These are phyloP conservation scores for Cephalopachus bancanus DNA, from an alignment of 2,797 vertebrate genomes.

Conservation along the genomic window DNA sequence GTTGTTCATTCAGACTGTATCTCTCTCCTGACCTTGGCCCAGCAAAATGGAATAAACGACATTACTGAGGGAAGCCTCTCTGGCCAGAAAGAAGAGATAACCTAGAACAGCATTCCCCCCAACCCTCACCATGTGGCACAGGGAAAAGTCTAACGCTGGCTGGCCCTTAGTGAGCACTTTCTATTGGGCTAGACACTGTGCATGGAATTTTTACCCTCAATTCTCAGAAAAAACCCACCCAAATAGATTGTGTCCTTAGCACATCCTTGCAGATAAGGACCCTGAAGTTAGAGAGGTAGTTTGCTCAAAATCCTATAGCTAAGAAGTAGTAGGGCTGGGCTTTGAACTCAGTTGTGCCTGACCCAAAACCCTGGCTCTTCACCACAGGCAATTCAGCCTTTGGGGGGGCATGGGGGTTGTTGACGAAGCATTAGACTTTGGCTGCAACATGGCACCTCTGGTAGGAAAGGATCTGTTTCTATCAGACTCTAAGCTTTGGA, in stretches of 20 bases:
- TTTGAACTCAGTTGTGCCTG: background rate
- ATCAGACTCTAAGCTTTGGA: background rate
- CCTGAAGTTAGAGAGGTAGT: background rate
- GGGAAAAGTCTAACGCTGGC: background rate
- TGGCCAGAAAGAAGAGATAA: background rate
- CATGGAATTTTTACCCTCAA: background rate
- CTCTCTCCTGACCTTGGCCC: background rate
- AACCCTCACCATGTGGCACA: too few species aligned
- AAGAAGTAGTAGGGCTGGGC: background rate
- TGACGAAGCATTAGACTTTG: background rate
- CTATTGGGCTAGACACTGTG: background rate
- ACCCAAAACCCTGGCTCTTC: background rate
- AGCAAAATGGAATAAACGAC: background rate
- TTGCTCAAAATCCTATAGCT: background rate
- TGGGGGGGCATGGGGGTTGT: rapidly evolving
- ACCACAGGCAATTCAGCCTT: background rate
- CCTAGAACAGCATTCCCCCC: too few species aligned
- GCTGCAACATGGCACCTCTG: background rate
- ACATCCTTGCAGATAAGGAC: background rate
- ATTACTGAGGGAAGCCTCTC: background rate
- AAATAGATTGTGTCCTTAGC: background rate
- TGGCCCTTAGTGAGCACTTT: background rate
- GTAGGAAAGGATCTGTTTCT: background rate
- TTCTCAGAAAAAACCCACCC: background rate
- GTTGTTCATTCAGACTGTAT: background rate